These are phyloP conservation scores for Melanchra persicariae DNA, from an alignment of 2,888 invertebrate genomes.

Conservation along the genomic window DNA sequence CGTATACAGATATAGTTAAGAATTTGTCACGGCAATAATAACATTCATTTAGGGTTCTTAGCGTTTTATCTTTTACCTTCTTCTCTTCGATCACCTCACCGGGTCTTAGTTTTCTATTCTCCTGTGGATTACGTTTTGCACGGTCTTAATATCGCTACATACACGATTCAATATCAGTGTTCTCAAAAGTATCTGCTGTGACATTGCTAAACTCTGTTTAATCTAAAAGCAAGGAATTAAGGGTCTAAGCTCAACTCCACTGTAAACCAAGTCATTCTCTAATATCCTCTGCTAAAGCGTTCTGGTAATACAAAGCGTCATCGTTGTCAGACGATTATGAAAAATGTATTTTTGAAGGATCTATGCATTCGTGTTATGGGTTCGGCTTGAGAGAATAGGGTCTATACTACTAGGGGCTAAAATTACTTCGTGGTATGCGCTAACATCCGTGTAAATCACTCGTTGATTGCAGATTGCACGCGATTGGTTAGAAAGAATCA, in stretches of 20 bases:
- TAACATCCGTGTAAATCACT: conserved; percentile 69
- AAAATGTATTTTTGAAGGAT: conserved; percentile 76
- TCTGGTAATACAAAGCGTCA: conserved; percentile 81
- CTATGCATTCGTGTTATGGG: conserved; percentile 85
- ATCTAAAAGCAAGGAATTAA: conserved; percentile 84
- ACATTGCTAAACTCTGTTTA: conserved; percentile 77
- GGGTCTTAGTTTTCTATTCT: conserved; percentile 97
- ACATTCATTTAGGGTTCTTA: conserved; percentile 87
- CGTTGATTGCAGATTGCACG: conserved; percentile 61
- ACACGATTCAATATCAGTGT: conserved; percentile 75
- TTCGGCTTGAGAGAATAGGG: conserved; percentile 90
- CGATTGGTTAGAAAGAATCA: conserved; percentile 61
- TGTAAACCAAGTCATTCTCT: conserved; percentile 76
- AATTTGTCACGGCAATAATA: conserved; percentile 88
- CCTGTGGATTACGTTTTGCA: conserved; percentile 92
- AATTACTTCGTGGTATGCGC: conserved; percentile 67
- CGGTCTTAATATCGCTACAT: conserved; percentile 87
- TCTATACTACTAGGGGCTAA: conserved; percentile 83
- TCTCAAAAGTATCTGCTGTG: conserved; percentile 76
- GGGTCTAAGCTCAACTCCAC: conserved; percentile 83
- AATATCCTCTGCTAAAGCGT: conserved; percentile 81
- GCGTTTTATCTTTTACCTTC: conserved; percentile 94
- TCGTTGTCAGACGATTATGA: conserved; percentile 81
- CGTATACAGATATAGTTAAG: conserved; percentile 87
- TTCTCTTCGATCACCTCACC: conserved; percentile 98